A percentile compares a stretch with the other conserved stretches of the same genome.
Evolutionary conservation across 2,113 vertebrate genomes (phyloP).

Genomic region (Oncorhynchus clarkii): DNA sequence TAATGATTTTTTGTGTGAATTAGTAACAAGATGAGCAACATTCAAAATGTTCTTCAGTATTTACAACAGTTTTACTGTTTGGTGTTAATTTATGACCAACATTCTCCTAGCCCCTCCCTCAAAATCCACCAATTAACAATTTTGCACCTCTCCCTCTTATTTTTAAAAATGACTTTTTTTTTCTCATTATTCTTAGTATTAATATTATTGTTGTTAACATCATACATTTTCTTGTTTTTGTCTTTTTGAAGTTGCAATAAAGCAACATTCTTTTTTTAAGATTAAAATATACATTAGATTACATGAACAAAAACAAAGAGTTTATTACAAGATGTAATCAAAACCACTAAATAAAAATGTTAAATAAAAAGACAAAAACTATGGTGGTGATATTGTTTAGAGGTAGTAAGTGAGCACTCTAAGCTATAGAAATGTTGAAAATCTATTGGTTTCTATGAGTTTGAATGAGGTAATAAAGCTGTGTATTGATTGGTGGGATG

Average conservation of each 20-base stretch:
- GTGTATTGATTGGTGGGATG: conserved; percentile 94
- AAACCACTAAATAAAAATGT: conserved; percentile 69
- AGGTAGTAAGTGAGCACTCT: conserved; percentile 99
- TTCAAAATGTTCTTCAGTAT: conserved; percentile 98
- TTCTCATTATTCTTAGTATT: conserved; percentile 55
- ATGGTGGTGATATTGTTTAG: conserved; percentile 91
- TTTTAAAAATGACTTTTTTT: background rate
- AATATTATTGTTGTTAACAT: conserved; percentile 55
- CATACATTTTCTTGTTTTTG: conserved; percentile 61
- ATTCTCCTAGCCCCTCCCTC: conserved; percentile 53
- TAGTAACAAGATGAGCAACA: conserved; percentile 99
- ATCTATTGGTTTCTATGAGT: conserved; percentile 93
- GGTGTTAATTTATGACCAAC: conserved; percentile 85
- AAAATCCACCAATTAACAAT: conserved; percentile 48
- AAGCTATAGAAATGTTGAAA: conserved; percentile 96
- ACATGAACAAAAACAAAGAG: conserved; percentile 78
- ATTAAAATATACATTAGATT: conserved; percentile 99
- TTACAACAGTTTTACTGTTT: conserved; percentile 98
- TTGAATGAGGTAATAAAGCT: conserved; percentile 99
- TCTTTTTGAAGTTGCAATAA: conserved; percentile 76
- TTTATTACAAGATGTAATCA: conserved; percentile 86
- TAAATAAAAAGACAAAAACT: conserved; percentile 74
- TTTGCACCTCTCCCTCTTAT: background rate
- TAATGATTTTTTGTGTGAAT: conserved; percentile 79
- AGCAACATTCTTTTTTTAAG: conserved; percentile 90